Evolutionary conservation across 2,888 invertebrate species (phyloP), one percentile per base, ranked within the genome.

Genomic region (Chorisops tibialis): DNA sequence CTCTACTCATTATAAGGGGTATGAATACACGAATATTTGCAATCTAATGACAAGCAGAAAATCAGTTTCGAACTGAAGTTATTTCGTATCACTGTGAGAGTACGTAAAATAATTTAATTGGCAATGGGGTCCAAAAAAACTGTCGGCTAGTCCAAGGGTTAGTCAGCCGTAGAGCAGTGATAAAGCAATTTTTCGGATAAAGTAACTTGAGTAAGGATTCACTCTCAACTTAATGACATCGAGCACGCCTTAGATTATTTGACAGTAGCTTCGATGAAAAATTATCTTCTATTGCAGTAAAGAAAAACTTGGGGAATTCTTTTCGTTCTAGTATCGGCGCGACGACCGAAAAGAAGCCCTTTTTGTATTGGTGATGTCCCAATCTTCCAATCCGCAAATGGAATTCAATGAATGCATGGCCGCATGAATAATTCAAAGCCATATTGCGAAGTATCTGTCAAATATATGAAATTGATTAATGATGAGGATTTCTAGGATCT

Each of bases 381-480:
- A 50, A 50, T 50, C 50, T 9, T 50, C 24, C 50, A 50, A 50
- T 35, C 50, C 50, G 35, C 50, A 50, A 50, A 50, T 50, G 50
- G 35, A 50, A 35, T 50, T 16, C 50, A 50, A 50, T 50, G 16
- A 14, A 9, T 50, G 50, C 30, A 50, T 19, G 50, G 50, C 12
- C 19, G 18, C 12, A 56, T 56, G 56, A 56, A 56, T 56, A 21
- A 56, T 56, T 56, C 56, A 56, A 43, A 56, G 35, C 43, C 19
- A 56, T 30, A 30, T 43, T 41, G 43, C 22, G 24, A 56, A 56
- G 56, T 43, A 56, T 56, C 56, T 56, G 56, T 56, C 56, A 56
- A 14, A 56, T 43, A 56, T 56, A 56, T 56, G 56, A 56, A 30
- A 56, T 56, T 56, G 56, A 56, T 56, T 56, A 56, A 56, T 56